Evolutionary conservation across 2,113 vertebrate species (phyloP).

Genomic region (Columba janthina): DNA sequence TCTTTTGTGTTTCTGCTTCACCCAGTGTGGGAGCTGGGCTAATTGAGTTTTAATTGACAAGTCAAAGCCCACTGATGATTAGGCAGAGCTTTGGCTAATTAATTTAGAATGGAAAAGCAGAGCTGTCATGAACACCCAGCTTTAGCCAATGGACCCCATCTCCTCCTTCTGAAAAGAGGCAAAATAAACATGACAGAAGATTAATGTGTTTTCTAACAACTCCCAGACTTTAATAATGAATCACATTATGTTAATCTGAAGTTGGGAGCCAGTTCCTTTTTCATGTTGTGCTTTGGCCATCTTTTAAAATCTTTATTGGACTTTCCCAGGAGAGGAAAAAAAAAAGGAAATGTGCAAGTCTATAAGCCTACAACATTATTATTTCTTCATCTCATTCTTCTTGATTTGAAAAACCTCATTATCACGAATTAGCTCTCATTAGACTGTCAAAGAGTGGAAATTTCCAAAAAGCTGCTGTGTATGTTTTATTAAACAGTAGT

Average conservation of each 20-base stretch:
- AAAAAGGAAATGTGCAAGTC: not conserved
- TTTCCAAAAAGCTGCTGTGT: not conserved
- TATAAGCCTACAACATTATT: not conserved
- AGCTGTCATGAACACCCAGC: not conserved
- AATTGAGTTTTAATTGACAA: conserved; percentile 39
- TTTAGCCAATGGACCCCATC: not conserved
- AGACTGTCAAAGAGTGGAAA: not conserved
- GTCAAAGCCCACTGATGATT: not conserved
- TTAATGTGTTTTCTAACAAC: conserved; percentile 38
- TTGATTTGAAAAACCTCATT: conserved; percentile 16
- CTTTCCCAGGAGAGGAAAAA: not conserved
- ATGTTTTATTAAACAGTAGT: not conserved
- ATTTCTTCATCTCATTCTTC: conserved; percentile 8
- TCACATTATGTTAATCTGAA: not conserved
- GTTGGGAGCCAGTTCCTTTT: conserved; percentile 8
- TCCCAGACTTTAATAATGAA: conserved; percentile 26
- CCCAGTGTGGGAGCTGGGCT: not conserved
- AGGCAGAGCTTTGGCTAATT: conserved; percentile 46
- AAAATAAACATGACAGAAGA: conserved; percentile 13
- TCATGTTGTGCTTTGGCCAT: not conserved
- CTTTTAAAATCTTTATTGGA: conserved; percentile 1
- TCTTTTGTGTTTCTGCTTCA: not conserved
- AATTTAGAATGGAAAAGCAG: not conserved
- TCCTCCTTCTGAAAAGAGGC: not conserved
- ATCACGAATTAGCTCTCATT: conserved; percentile 16